Evolutionary conservation across 2,113 vertebrate species (phyloP).

Genomic region (Illadopsis cleaveri): DNA sequence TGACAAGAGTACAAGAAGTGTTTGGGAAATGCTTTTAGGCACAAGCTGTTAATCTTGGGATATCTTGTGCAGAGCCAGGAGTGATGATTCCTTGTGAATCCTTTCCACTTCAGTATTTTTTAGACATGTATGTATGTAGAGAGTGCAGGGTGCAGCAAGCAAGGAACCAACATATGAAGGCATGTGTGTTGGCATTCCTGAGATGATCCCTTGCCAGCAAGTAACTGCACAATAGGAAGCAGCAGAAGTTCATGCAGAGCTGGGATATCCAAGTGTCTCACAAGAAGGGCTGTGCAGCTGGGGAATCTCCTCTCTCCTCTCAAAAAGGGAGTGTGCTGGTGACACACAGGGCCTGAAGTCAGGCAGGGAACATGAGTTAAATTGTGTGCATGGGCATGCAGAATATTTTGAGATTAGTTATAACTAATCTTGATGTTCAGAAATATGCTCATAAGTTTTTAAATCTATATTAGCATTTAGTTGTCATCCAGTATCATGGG

Average conservation of each 20-base stretch:
- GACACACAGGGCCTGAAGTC: neutral
- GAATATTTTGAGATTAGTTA: neutral
- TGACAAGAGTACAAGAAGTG: neutral
- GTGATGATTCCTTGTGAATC: neutral
- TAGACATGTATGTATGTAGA: neutral
- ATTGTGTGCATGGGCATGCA: neutral
- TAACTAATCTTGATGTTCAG: neutral
- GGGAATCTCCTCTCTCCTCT: rapidly evolving
- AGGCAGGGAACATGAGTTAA: neutral
- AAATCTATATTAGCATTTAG: neutral
- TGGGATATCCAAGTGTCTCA: neutral
- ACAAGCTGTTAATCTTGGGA: rapidly evolving
- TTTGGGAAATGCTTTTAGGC: neutral
- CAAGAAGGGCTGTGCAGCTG: neutral
- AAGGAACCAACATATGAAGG: neutral
- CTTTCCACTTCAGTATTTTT: neutral
- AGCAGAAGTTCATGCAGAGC: neutral
- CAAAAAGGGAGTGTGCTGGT: neutral
- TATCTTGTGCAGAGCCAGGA: neutral
- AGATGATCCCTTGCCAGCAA: neutral
- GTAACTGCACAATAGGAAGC: neutral
- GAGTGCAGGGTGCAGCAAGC: too few relatives aligned
- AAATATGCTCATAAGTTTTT: neutral
- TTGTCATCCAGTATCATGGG: neutral
- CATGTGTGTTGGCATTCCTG: rapidly evolving